Evolutionary conservation across 2,113 vertebrate genomes (phyloP).

Genomic region (Meriones unguiculatus): DNA sequence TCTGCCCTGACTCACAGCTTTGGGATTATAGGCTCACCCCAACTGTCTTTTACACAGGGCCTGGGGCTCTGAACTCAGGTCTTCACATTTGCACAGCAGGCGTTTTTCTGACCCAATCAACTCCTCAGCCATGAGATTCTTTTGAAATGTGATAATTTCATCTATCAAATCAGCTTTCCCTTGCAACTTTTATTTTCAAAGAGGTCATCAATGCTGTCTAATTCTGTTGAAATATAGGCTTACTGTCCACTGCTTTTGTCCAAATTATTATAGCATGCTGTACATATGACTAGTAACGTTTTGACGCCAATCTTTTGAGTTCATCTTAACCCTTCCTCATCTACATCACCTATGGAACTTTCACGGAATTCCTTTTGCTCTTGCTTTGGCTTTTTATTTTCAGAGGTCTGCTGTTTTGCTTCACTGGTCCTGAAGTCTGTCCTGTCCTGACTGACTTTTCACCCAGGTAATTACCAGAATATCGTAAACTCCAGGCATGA

Average conservation of each 20-base stretch:
- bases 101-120: neutral
- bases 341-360: neutral
- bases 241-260: neutral
- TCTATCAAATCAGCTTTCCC: neutral
- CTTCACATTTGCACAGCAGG: neutral
- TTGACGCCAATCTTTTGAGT: neutral
- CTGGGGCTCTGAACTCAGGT: neutral
- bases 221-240: neutral
- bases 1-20: neutral
- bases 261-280: neutral
- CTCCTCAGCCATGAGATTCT: neutral
- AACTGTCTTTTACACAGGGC: neutral
- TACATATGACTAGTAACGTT: neutral
- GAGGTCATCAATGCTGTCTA: neutral
- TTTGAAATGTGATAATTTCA: neutral
- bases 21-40: neutral
- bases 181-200: neutral
- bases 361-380: neutral
- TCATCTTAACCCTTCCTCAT: neutral
- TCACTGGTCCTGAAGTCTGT: neutral
- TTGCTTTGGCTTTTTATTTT: neutral
- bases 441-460: neutral
- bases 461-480: conserved; percentile 20
- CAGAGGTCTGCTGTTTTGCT: neutral
- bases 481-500: neutral